phyloP scores from a whole-genome alignment of 2,797 vertebrate species.

The Gobionotothen gibberifrons region DNA sequence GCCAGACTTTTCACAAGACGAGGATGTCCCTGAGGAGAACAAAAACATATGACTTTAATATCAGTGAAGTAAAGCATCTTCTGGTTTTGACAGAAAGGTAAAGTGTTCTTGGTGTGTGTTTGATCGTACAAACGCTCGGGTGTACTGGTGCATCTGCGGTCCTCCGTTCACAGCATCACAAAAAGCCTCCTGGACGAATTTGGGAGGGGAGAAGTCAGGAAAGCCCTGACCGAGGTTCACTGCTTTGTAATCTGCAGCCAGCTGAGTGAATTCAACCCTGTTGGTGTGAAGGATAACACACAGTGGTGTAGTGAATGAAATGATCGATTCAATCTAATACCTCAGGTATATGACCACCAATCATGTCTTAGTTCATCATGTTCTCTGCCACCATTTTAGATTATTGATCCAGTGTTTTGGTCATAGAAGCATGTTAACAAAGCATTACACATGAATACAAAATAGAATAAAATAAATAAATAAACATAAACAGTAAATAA shows the following conservation, averaged over 20 bases:
- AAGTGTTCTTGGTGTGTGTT: neutral
- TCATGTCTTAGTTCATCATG: neutral
- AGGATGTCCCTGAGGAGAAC: slow-evolving; percentile 88
- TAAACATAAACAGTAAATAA: too few species aligned
- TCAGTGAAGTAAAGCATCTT: too few species aligned
- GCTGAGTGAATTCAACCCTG: slow-evolving; percentile 90
- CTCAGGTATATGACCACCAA: neutral
- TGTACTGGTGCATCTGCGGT: slow-evolving; percentile 92
- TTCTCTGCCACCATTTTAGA: too few species aligned
- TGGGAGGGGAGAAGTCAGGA: slow-evolving; percentile 91
- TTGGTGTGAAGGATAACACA: slow-evolving; percentile 35
- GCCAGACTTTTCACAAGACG: slow-evolving; percentile 89
- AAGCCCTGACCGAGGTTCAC: slow-evolving; percentile 97
- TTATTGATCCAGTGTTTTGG: too few species aligned
- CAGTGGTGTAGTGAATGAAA: neutral
- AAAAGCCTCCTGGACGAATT: slow-evolving; percentile 88
- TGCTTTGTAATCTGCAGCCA: slow-evolving; percentile 84
- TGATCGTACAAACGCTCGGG: slow-evolving; percentile 89
- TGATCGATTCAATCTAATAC: neutral
- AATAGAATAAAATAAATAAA: too few species aligned
- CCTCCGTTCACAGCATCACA: slow-evolving; percentile 80
- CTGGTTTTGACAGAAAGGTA: too few species aligned
- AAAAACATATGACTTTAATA: neutral
- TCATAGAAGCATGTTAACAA: too few species aligned
- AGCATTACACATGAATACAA: too few species aligned